Base-by-base conservation (phyloP, 2,113 vertebrate genomes). In the Lontra canadensis region DNA sequence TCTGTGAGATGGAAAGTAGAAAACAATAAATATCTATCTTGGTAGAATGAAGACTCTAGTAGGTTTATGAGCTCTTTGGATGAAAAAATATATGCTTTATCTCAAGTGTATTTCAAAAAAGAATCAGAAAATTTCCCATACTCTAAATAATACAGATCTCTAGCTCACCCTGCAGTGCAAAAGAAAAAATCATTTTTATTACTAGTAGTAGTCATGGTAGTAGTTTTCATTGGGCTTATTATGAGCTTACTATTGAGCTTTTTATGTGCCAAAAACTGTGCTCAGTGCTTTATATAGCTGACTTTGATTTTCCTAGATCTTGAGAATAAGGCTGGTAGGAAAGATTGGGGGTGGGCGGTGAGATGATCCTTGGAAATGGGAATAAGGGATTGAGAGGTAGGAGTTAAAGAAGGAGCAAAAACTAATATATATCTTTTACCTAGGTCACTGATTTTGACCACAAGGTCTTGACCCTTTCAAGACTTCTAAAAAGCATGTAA, bases 131-230 rank as follows among this genome's bases (percentile, higher is more conserved):
- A 7, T 0, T 94, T 84, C 29, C 34, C 92, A 87, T 74, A n/a
- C 8, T 71, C 15, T 92, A 90, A 81, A 78, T 55, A 57, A 88
- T 23, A 93, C 6, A 81, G 65, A 87, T 47, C 90, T 97, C 55
- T 65, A 94, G 74, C 44, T 94, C 52, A 94, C 39, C n/a, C 89
- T 96, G 59, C 10, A 93, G 80, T 71, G 47, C 52, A 71, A 93
- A 97, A 90, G 55, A 47, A 85, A 74, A 39, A 47, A n/a, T 39
- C 6, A 65, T 74, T 91, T 89, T 55, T 71, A 88, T 69, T 94
- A 39, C 9, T 42, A 5, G 78, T 84, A 91, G 23, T 20, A 63
- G 49, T 25, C 74, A 15, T 17, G 42, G 47, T 20, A 61, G 29
- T 10, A 17, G 18, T 10, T 93, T 83, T 95, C 67, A 61, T 0